A percentile compares a stretch with the other conserved stretches of the same genome.
Evolutionary conservation across 2,113 vertebrate genomes (phyloP).

Genomic region (Mungos mungo): DNA sequence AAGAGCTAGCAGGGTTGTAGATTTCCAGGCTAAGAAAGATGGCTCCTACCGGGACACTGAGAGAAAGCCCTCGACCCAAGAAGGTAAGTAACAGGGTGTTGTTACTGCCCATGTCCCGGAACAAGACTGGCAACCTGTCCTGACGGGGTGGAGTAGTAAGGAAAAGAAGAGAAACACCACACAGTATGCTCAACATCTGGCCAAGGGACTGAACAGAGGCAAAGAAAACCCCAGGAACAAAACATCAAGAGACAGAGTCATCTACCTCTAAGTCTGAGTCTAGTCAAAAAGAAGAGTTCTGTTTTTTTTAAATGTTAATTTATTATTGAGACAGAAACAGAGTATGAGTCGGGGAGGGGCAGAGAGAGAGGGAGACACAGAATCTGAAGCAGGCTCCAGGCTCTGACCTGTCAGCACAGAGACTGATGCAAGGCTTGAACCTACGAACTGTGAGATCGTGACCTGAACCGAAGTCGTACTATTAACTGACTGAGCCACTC

Average conservation of each 20-base stretch:
- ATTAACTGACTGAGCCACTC: no score
- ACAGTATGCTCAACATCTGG: neutral
- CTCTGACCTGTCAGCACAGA: no score
- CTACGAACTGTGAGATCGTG: no score
- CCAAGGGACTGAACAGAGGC: neutral
- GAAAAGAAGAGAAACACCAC: neutral
- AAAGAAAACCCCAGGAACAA: neutral
- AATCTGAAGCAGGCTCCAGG: no score
- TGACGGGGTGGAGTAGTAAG: neutral
- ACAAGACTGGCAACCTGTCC: neutral
- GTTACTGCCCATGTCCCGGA: fast-evolving
- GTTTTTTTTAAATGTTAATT: no score
- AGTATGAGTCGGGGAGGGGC: no score
- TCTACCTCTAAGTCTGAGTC: neutral
- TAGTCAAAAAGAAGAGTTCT: neutral
- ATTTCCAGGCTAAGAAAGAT: neutral
- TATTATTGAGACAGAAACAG: no score
- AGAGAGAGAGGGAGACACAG: no score
- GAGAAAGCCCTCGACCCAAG: neutral
- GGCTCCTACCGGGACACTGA: no score
- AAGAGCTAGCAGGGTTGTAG: neutral
- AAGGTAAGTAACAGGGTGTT: neutral
- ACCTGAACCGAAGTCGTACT: no score
- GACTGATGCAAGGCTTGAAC: no score
- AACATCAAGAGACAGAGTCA: neutral